Evolutionary conservation across 2,797 vertebrate species (phyloP).

Genomic region (Discoglossus pictus): DNA sequence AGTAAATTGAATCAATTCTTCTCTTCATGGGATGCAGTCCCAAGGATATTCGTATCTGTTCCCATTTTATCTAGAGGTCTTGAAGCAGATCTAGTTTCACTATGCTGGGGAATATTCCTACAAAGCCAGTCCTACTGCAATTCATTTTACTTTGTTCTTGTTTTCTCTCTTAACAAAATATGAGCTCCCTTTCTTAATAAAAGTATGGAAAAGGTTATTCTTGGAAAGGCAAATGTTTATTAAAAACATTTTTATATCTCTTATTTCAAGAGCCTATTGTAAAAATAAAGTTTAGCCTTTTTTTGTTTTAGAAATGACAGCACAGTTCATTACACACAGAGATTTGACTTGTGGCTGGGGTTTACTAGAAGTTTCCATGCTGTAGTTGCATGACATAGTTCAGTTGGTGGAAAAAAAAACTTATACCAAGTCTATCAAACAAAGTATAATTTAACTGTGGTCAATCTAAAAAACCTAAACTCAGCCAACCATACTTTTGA

Average conservation of each 20-base stretch:
- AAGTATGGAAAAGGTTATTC: conserved; percentile 2
- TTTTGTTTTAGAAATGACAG: conserved; percentile 22
- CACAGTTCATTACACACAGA: conserved; percentile 12
- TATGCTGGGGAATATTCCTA: not conserved
- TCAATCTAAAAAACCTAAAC: conserved; percentile 31
- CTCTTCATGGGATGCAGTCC: too few species aligned
- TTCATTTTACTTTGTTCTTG: not conserved
- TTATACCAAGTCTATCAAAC: conserved; percentile 42
- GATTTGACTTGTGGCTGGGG: conserved; percentile 27
- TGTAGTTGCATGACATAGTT: conserved; percentile 48
- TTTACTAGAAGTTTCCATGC: conserved; percentile 46
- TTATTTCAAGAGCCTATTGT: not conserved
- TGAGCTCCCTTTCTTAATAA: not conserved
- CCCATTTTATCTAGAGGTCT: too few species aligned
- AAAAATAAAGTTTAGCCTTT: conserved; percentile 12
- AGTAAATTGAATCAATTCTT: too few species aligned
- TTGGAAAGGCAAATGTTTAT: conserved; percentile 8
- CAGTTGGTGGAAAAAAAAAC: conserved; percentile 40
- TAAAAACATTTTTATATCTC: conserved; percentile 6
- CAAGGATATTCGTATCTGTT: too few species aligned
- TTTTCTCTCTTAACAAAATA: not conserved
- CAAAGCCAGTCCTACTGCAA: not conserved
- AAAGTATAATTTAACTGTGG: conserved; percentile 51
- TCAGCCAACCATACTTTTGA: conserved; percentile 25
- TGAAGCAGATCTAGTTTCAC: not conserved